These are phyloP conservation scores for Drosophila pachea DNA, from an alignment of 1,140 invertebrate species.

Conservation along the genomic window DNA sequence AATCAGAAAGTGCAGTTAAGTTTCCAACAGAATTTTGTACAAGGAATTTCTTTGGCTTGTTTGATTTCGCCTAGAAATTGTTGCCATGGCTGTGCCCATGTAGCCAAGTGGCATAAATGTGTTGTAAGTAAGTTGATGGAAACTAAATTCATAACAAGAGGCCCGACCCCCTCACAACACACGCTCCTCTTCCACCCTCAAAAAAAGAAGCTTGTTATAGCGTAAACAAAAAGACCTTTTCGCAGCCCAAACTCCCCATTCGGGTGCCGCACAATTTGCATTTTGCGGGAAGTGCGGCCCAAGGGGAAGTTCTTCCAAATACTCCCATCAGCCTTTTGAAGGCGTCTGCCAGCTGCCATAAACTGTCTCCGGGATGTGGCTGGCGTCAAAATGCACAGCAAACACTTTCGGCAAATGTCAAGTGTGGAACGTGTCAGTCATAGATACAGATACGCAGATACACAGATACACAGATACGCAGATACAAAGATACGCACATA, in stretches of 20 bases:
- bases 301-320: not conserved
- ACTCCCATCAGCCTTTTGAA: slow-evolving; percentile 65
- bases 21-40: slow-evolving; percentile 42
- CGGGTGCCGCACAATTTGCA: slow-evolving; percentile 58
- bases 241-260: not conserved
- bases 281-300: slow-evolving; percentile 32
- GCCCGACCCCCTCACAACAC: slow-evolving; percentile 17
- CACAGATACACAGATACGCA: slow-evolving; percentile 8
- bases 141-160: slow-evolving; percentile 70
- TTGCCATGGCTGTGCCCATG: slow-evolving; percentile 59
- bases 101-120: slow-evolving; percentile 68
- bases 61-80: slow-evolving; percentile 45
- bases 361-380: slow-evolving; percentile 31
- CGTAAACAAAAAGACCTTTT: slow-evolving; percentile 64
- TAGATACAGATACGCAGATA: slow-evolving; percentile 21
- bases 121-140: slow-evolving; percentile 65
- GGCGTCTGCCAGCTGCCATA: slow-evolving; percentile 48
- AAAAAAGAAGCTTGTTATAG: slow-evolving; percentile 54
- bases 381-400: slow-evolving; percentile 50
- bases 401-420: slow-evolving; percentile 62
- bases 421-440: slow-evolving; percentile 38
- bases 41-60: slow-evolving; percentile 50
- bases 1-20: slow-evolving; percentile 41
- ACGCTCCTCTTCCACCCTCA: too few relatives aligned
- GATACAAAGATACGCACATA: slow-evolving; percentile 12